A percentile compares a stretch with the other conserved stretches of the same genome.
These are phyloP conservation scores for Xiphophorus maculatus DNA, from an alignment of 2,113 vertebrate species.

Conservation along the genomic window DNA sequence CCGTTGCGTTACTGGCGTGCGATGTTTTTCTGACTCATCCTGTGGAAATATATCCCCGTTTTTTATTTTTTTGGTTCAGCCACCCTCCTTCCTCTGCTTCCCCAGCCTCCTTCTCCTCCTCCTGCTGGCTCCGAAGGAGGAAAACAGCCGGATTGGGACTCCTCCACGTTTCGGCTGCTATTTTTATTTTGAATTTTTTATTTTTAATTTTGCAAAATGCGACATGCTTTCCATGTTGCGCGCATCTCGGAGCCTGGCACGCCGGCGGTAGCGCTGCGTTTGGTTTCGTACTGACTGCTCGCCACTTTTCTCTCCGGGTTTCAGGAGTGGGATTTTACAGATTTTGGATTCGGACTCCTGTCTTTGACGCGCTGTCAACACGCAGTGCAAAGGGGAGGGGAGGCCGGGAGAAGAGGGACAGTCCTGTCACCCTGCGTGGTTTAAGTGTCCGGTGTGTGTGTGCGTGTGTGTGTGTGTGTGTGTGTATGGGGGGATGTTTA, in stretches of 20 bases:
- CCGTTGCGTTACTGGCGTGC: constrained; percentile 77
- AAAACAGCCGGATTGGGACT: constrained; percentile 63
- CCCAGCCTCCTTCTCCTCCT: constrained; percentile 12
- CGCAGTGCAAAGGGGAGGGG: constrained; percentile 36
- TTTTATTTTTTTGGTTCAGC: constrained; percentile 16
- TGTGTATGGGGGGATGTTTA: constrained; percentile 26
- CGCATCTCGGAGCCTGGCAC: constrained; percentile 57
- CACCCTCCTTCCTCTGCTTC: constrained; percentile 2
- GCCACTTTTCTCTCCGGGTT: constrained; percentile 32
- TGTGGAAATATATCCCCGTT: constrained; percentile 61
- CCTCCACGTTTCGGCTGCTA: constrained; percentile 50
- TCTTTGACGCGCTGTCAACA: constrained; percentile 68
- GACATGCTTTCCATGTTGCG: constrained; percentile 73
- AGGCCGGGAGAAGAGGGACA: constrained; percentile 42
- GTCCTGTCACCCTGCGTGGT: constrained; percentile 76
- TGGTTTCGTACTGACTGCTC: constrained; percentile 29
- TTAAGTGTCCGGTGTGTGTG: constrained; percentile 14
- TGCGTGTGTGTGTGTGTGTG: neutral
- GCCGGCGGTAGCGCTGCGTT: constrained; percentile 30
- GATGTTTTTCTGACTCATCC: constrained; percentile 74
- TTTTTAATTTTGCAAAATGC: constrained; percentile 63
- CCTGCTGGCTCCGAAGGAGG: constrained; percentile 44
- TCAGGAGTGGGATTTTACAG: constrained; percentile 17
- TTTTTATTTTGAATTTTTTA: neutral
- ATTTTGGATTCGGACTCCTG: constrained; percentile 24